Conservation (phyloP, 1,140 invertebrate genomes). For the Panagrolaimus sp. region DNA sequence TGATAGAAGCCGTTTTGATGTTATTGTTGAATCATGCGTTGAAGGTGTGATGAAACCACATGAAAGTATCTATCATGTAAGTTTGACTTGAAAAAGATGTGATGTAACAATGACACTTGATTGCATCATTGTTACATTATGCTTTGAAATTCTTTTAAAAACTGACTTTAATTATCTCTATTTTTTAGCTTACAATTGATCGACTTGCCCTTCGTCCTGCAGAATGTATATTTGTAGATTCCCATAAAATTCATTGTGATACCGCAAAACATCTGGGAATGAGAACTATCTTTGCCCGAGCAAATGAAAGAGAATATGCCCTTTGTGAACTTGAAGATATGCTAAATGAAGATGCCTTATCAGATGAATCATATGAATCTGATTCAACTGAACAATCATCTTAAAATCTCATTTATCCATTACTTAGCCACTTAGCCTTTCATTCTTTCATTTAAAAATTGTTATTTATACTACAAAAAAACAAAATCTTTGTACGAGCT, state of each 20-base stretch:
- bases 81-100: no score
- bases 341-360: conserved; percentile 4
- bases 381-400: conserved; percentile 7
- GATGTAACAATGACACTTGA: no score
- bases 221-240: conserved; percentile 12
- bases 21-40: conserved; percentile 13
- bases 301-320: background rate
- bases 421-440: no score
- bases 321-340: conserved; percentile 3
- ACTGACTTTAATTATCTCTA: background rate
- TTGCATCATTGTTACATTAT: no score
- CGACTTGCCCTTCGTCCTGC: background rate
- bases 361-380: conserved; percentile 4
- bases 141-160: no score
- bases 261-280: conserved; percentile 10
- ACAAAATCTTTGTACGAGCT: no score
- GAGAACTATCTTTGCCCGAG: background rate
- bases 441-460: no score
- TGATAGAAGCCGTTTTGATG: conserved; percentile 2
- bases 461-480: no score
- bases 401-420: background rate
- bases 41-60: conserved; percentile 16
- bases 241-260: background rate
- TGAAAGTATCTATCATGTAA: background rate
- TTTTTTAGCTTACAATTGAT: background rate